phyloP scores from a whole-genome alignment of 2,888 invertebrate species.

The Ormyrus rosae region DNA sequence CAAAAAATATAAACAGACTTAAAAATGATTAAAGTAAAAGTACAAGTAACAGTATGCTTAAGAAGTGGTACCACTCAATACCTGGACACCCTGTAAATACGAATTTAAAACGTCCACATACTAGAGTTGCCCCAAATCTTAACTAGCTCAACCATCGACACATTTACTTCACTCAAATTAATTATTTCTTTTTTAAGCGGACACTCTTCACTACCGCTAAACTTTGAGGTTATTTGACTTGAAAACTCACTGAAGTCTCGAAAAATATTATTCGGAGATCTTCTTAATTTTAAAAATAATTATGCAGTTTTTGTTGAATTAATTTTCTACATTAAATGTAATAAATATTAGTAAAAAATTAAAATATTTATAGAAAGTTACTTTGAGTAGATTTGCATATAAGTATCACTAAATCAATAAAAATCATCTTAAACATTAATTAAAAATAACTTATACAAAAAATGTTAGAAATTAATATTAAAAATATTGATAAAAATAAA shows the following conservation, averaged over 20 bases:
- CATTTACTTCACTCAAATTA: neutral
- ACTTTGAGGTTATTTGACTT: conserved; percentile 19
- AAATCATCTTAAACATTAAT: neutral
- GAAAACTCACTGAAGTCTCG: conserved; percentile 43
- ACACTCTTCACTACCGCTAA: conserved; percentile 47
- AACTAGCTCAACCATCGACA: too few relatives aligned
- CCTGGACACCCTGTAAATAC: too few relatives aligned
- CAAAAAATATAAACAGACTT: neutral
- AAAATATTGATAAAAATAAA: too few relatives aligned
- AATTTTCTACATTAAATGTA: neutral
- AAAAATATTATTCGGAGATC: conserved; percentile 19
- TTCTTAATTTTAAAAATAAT: conserved; percentile 3
- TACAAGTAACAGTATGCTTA: too few relatives aligned
- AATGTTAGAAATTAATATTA: neutral
- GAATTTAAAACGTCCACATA: too few relatives aligned
- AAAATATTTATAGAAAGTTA: too few relatives aligned
- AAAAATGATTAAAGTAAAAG: neutral
- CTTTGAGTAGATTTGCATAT: too few relatives aligned
- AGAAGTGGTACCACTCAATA: too few relatives aligned
- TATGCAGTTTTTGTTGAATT: neutral
- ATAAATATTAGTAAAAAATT: neutral
- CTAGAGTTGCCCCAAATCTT: too few relatives aligned
- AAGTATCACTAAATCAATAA: neutral
- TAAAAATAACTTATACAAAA: conserved; percentile 22
- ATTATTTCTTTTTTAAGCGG: neutral